These are phyloP conservation scores for Semicossyphus pulcher DNA, from an alignment of 2,113 vertebrate species.

Conservation along the genomic window DNA sequence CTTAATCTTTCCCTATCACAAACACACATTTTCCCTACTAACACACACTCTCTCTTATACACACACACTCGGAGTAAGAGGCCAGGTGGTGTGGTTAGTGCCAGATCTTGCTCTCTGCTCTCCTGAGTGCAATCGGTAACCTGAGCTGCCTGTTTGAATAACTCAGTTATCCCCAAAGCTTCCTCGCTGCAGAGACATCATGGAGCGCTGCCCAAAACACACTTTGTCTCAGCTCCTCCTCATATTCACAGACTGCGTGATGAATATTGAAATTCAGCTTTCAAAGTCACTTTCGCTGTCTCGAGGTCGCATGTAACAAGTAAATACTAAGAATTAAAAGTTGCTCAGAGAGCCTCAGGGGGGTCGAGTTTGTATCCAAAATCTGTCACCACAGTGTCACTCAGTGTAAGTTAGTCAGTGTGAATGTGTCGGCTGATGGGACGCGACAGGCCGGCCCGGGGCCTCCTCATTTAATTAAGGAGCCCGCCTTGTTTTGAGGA, in stretches of 20 bases:
- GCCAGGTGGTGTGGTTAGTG: constrained; percentile 75
- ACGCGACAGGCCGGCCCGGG: constrained; percentile 42
- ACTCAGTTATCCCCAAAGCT: constrained; percentile 74
- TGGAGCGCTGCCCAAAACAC: constrained; percentile 63
- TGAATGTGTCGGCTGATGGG: constrained; percentile 57
- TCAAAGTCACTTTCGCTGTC: constrained; percentile 58
- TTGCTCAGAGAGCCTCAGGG: constrained; percentile 19
- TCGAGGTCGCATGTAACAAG: constrained; percentile 20
- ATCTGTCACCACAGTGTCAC: constrained; percentile 52
- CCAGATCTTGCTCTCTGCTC: constrained; percentile 74
- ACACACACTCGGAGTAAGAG: constrained; percentile 7
- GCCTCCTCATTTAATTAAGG: constrained; percentile 67
- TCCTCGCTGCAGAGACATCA: constrained; percentile 52
- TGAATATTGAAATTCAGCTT: constrained; percentile 45
- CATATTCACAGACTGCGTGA: constrained; percentile 34
- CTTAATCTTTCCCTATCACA: constrained; percentile 55
- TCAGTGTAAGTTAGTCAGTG: constrained; percentile 26
- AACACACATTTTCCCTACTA: constrained; percentile 11
- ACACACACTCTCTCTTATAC: constrained; percentile 32
- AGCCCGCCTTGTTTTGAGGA: constrained; percentile 46
- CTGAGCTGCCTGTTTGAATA: constrained; percentile 78
- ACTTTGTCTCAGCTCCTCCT: constrained; percentile 35
- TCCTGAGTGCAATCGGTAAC: constrained; percentile 79
- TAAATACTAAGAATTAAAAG: constrained; percentile 35
- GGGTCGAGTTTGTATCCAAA: constrained; percentile 37